Evolutionary conservation across 2,888 invertebrate species (phyloP), one percentile per base, ranked within the genome.

Genomic region (Lycaena phlaeas): DNA sequence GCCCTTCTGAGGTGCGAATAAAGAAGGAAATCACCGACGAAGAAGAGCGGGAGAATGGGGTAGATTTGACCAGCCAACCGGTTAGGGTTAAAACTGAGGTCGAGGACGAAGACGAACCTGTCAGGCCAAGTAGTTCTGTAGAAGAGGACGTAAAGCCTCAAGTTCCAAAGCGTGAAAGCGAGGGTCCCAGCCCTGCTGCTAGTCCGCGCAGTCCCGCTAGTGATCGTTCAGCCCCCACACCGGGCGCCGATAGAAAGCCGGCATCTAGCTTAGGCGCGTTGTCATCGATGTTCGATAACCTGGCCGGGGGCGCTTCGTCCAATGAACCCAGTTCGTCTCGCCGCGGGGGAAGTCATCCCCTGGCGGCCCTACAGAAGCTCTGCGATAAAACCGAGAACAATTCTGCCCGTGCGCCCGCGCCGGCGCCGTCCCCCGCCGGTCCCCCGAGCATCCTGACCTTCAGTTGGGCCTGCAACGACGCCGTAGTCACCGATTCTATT

Each of bases 391-490:
- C 96, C 52, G 96, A 96, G 78, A 93, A 89, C 11, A 90, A 89
- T 50, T 88, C 89, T 18, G 84, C 87, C 25, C 86, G 88, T 15
- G 78, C 84, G 30, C 87, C 68, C n/a, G 69, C 75, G 44, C 86
- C 70, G 48, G 85, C 71, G 48, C 86, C 62, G 44, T 87, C 89
- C 1, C 87, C 87, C 1, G 90, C 91, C 7, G 88, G 91, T 1
- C 92, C 93, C 0, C 93, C 94, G 9, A 92, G 93, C 42, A 94
- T 96, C 53, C 78, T 96, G 27, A 95, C 96, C 2, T 96, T 95
- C 70, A 95, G 95, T 68, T 95, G 95, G 96, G 96, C 96, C 37
- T 96, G 96, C 76, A 96, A 95, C 68, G 95, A 96, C 68, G 95
- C 95, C 4, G 92, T 95, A 2, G 90, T 94, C 61, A 93, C 93